Percentiles rank a stretch among this genome's conserved stretches.
These are phyloP conservation scores for Ataeniobius toweri DNA, from an alignment of 2,797 vertebrate species.

Conservation along the genomic window DNA sequence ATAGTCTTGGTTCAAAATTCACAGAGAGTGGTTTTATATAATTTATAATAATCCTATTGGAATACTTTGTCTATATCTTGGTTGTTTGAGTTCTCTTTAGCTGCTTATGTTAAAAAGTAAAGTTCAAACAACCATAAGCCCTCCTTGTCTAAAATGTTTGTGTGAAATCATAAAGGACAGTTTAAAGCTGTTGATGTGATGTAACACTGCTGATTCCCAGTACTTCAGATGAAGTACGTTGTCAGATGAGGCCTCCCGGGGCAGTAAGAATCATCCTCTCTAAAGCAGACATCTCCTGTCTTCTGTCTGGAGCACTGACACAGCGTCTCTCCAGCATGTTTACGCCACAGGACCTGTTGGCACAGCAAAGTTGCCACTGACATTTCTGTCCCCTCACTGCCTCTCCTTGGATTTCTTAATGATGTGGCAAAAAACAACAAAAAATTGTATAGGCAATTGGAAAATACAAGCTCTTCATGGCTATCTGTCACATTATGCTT, in stretches of 20 bases:
- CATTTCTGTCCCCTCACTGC: conserved; percentile 31
- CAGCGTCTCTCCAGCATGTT: conserved; percentile 44
- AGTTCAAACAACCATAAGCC: not conserved
- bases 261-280: conserved; percentile 38
- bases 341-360: conserved; percentile 57
- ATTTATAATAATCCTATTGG: no score
- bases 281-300: conserved; percentile 35
- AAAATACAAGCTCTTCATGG: conserved; percentile 35
- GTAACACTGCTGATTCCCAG: conserved; percentile 25
- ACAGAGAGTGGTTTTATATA: no score
- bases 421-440: conserved; percentile 12
- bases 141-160: not conserved
- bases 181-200: conserved; percentile 28
- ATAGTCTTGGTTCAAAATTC: no score
- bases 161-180: conserved; percentile 13
- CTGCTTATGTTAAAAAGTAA: not conserved
- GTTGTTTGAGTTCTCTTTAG: no score
- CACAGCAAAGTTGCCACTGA: conserved; percentile 46
- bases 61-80: no score
- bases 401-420: conserved; percentile 42
- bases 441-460: conserved; percentile 30
- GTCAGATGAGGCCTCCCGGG: conserved; percentile 30
- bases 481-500: conserved; percentile 6
- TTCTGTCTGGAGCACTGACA: conserved; percentile 34
- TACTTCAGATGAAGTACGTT: not conserved